Evolutionary conservation across 1,140 invertebrate genomes (phyloP), one percentile per base, ranked within the genome.

Genomic region (Lasioglossum albipes): DNA sequence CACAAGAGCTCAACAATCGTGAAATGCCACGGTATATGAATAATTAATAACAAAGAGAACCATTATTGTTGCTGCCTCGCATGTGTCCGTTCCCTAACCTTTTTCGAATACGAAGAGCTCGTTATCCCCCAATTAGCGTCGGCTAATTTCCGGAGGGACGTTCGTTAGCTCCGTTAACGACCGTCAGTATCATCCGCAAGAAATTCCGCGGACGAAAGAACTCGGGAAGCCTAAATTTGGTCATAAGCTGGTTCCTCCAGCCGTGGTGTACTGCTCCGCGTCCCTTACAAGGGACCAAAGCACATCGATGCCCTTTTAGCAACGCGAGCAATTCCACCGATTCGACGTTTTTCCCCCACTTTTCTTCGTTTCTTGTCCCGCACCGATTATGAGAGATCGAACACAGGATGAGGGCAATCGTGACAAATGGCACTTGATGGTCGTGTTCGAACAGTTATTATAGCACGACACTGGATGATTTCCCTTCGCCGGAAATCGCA

Each of bases 221-320:
- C 74, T 27, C 42, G 73, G 5, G 52, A 62, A 61, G 74, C 66
- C 79, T 76, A 68, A 76, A 81, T 81, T 76, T 81, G 74, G 74
- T 64, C 73, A 12, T 64, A 16, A 22, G 9, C 27, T 42, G 41
- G 54, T 12, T 57, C 41, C 16, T 22, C 5, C 6, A 3, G 22
- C 13, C 45, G n/a, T 9, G 2, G 10, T 18, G 13, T 13, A 42
- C 42, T 31, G 64, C 54, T 57, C 64, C 65, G 42, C 16, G 49
- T 72, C 49, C 4, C 16, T 27, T 16, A 49, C 45, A 49, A 49
- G 31, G 49, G 57, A 79, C 45, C 45, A 49, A 74, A 74, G 18
- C 36, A 45, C 66, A 36, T 61, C 59, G 52, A 61, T 76, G 69
- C 45, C 45, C 12, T 12, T 66, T n/a, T 7, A 5, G 5, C 13